phyloP scores from a whole-genome alignment of 1,140 invertebrate genomes.

The Rhopalosiphum padi region DNA sequence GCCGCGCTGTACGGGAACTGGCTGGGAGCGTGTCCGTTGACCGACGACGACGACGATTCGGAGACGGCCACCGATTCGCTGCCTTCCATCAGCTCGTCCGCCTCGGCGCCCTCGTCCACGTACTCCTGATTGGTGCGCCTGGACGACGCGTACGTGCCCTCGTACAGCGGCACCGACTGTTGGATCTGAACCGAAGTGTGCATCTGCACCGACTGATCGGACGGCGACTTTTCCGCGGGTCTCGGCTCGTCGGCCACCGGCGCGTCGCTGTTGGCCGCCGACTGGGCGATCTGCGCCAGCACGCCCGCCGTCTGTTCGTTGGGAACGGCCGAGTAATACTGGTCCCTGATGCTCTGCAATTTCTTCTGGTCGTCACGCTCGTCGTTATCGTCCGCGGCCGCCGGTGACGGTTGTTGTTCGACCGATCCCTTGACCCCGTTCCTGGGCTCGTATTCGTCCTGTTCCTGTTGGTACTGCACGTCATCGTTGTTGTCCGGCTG shows the following conservation, averaged over 20 bases:
- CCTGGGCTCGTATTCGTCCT: conserved; percentile 30
- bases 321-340: conserved; percentile 44
- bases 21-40: conserved; percentile 42
- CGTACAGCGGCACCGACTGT: conserved; percentile 46
- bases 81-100: conserved; percentile 35
- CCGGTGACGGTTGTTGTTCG: neutral
- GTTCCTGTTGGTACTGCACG: conserved; percentile 61
- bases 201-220: neutral
- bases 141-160: conserved; percentile 40
- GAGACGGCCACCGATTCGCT: conserved; percentile 18
- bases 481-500: neutral
- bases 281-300: conserved; percentile 48
- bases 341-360: conserved; percentile 22
- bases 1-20: conserved; percentile 50
- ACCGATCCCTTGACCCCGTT: neutral
- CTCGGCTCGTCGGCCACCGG: neutral
- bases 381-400: neutral
- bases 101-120: neutral
- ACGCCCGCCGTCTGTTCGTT: conserved; percentile 46
- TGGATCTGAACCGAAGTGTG: conserved; percentile 35
- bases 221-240: neutral
- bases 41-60: neutral
- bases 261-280: conserved; percentile 41
- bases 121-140: conserved; percentile 40
- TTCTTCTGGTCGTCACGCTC: neutral